Evolutionary conservation across 2,888 invertebrate genomes (phyloP).

Genomic region (Rosalia funebris): DNA sequence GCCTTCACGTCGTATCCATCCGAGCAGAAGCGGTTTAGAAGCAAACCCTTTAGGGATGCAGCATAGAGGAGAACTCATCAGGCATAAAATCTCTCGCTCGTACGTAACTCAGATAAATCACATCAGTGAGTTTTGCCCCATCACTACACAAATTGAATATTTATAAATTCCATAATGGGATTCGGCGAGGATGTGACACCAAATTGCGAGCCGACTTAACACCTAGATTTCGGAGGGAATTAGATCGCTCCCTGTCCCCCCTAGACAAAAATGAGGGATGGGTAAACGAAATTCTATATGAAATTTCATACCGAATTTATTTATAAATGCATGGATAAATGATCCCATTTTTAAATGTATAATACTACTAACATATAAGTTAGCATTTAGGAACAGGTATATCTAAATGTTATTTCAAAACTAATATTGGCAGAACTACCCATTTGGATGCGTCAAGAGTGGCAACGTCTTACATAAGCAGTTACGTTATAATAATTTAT

Average conservation of each 20-base stretch:
- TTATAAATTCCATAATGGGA: constrained; percentile 34
- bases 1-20: background rate
- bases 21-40: background rate
- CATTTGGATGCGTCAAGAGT: no score
- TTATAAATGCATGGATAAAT: no score
- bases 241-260: constrained; percentile 2
- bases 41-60: background rate
- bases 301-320: no score
- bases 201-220: constrained; percentile 28
- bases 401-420: no score
- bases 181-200: constrained; percentile 28
- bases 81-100: constrained; percentile 19
- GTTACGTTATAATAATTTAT: no score
- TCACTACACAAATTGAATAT: constrained; percentile 36
- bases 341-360: no score
- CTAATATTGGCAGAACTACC: no score
- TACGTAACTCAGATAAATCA: constrained; percentile 31
- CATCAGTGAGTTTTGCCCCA: constrained; percentile 27
- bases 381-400: no score
- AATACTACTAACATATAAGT: no score
- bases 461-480: no score
- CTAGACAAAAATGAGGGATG: constrained; percentile 10
- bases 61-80: background rate
- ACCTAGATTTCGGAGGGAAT: constrained; percentile 24
- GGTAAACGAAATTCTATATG: constrained; percentile 12